Percentiles rank a stretch among this genome's conserved stretches.
These are phyloP conservation scores for Tachina grossa DNA, from an alignment of 2,888 invertebrate species.

Conservation along the genomic window DNA sequence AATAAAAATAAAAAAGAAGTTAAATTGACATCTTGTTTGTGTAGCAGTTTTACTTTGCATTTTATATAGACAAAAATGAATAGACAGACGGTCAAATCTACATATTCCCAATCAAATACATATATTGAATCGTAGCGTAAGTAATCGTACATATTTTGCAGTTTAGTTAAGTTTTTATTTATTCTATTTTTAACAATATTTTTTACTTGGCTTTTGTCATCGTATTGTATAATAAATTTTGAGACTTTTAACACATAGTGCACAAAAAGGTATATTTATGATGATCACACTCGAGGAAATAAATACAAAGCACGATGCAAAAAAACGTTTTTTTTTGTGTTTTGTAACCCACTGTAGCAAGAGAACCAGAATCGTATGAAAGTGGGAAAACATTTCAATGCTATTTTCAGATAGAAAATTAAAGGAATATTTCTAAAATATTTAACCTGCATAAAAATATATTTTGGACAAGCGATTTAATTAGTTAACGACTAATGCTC, in stretches of 20 bases:
- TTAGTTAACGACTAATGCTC: no score
- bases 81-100: conserved; percentile 37
- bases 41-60: conserved; percentile 42
- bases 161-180: conserved; percentile 9
- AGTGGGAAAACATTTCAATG: no score
- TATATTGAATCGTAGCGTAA: conserved; percentile 21
- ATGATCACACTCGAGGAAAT: conserved; percentile 26
- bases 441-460: no score
- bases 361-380: no score
- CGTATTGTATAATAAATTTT: conserved; percentile 38
- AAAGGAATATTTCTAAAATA: no score
- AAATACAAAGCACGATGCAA: conserved; percentile 3
- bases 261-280: conserved; percentile 22
- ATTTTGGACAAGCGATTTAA: no score
- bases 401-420: no score
- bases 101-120: conserved; percentile 60
- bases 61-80: conserved; percentile 30
- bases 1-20: conserved; percentile 54
- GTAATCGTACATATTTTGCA: conserved; percentile 29
- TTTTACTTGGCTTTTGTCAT: conserved; percentile 26
- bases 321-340: background rate
- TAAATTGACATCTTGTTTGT: conserved; percentile 70
- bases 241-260: conserved; percentile 22
- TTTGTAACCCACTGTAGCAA: no score
- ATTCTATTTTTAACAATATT: background rate